Conservation (phyloP, 2,113 vertebrate genomes). For the Anser cygnoides region DNA sequence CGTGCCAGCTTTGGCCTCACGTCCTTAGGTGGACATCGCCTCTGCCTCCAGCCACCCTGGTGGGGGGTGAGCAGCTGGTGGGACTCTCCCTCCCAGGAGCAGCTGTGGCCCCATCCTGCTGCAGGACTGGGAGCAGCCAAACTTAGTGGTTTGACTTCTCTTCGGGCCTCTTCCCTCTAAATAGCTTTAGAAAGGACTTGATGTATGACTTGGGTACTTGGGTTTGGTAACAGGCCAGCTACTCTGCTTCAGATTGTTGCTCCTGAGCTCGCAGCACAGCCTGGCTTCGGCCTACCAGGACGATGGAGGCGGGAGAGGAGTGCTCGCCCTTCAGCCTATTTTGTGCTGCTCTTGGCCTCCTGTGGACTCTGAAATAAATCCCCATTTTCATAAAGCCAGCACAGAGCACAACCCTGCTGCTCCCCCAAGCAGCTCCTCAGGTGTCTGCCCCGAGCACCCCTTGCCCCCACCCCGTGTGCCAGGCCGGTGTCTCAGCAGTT, state of each 20-base stretch:
- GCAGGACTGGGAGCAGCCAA: background rate
- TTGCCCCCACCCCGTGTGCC: background rate
- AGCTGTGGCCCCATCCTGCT: background rate
- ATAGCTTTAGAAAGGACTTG: background rate
- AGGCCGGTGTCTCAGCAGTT: background rate
- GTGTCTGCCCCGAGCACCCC: background rate
- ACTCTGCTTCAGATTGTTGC: background rate
- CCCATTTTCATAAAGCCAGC: background rate
- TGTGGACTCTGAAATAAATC: background rate
- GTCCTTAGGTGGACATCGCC: background rate
- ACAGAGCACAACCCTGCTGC: background rate
- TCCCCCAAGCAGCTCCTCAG: background rate
- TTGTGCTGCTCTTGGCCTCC: background rate
- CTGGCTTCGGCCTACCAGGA: background rate
- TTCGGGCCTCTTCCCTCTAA: accelerated
- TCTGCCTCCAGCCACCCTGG: background rate
- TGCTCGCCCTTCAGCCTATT: background rate
- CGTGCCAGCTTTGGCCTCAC: background rate
- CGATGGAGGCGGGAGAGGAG: background rate
- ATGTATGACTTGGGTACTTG: background rate
- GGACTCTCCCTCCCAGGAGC: background rate
- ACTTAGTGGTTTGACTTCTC: accelerated
- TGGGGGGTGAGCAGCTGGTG: background rate
- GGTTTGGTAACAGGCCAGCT: background rate
- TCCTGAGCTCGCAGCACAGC: background rate